A percentile compares a stretch with the other conserved stretches of the same genome.
phyloP scores from a whole-genome alignment of 2,797 vertebrate genomes.

The Columba guinea region DNA sequence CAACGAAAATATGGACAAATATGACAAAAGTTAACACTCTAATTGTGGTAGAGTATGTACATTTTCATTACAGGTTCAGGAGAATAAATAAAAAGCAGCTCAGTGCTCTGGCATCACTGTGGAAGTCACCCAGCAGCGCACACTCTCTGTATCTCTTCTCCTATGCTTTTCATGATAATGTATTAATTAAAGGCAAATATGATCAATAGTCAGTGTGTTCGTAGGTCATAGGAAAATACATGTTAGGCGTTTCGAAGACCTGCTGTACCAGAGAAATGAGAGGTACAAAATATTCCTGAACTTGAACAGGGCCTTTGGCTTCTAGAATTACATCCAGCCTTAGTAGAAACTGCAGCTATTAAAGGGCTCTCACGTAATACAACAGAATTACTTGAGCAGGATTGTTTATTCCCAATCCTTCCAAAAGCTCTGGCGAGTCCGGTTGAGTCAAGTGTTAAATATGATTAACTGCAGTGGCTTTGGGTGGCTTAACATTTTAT shows the following conservation, averaged over 20 bases:
- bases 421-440: conserved; percentile 8
- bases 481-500: conserved; percentile 31
- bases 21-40: not conserved
- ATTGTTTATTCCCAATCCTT: not conserved
- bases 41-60: not conserved
- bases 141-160: not conserved
- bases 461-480: conserved; percentile 17
- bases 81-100: not conserved
- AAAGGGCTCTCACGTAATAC: not conserved
- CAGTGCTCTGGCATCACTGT: not conserved
- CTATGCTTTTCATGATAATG: not conserved
- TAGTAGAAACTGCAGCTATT: not conserved
- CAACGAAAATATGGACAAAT: not conserved
- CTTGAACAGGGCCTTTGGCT: not conserved
- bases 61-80: not conserved
- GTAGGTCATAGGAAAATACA: not conserved
- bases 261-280: not conserved
- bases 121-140: not conserved
- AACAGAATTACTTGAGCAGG: not conserved
- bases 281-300: not conserved
- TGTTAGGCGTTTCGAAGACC: not conserved
- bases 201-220: not conserved
- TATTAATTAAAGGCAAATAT: not conserved
- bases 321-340: not conserved
- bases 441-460: conserved; percentile 28